A percentile compares a stretch with the other conserved stretches of the same genome.
phyloP scores from a whole-genome alignment of 2,888 invertebrate species.

The Oscheius onirici region DNA sequence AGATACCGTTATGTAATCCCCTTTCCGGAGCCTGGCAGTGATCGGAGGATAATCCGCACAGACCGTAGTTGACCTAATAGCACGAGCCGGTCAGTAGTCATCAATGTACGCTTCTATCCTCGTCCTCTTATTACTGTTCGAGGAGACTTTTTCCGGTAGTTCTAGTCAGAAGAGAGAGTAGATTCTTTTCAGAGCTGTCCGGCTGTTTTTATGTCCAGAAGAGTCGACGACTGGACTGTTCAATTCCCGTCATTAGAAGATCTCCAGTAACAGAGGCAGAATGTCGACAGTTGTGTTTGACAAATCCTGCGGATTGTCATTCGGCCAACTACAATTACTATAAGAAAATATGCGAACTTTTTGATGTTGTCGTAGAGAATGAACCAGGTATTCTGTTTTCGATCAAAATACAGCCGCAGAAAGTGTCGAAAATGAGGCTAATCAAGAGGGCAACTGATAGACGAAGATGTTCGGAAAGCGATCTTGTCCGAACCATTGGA shows the following conservation, averaged over 20 bases:
- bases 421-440: constrained; percentile 2
- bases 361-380: constrained; percentile 9
- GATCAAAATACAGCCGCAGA: neutral
- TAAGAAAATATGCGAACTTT: constrained; percentile 45
- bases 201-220: constrained; percentile 12
- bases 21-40: constrained; percentile 24
- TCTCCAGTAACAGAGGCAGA: constrained; percentile 38
- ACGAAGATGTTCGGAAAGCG: neutral
- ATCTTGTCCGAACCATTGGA: constrained; percentile 19
- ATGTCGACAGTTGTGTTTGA: constrained; percentile 40
- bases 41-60: constrained; percentile 12
- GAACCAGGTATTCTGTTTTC: neutral
- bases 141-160: too few species aligned
- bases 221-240: constrained; percentile 18
- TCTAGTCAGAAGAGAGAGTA: too few species aligned
- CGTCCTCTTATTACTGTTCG: too few species aligned
- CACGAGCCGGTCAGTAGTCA: constrained; percentile 20
- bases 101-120: neutral
- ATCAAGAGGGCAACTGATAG: neutral
- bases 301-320: constrained; percentile 41
- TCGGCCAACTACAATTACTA: constrained; percentile 51
- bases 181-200: constrained; percentile 1
- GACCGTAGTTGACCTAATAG: constrained; percentile 28
- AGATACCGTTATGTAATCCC: constrained; percentile 24
- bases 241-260: constrained; percentile 7